phyloP scores from a whole-genome alignment of 1,140 invertebrate genomes.

The Atta cephalotes region DNA sequence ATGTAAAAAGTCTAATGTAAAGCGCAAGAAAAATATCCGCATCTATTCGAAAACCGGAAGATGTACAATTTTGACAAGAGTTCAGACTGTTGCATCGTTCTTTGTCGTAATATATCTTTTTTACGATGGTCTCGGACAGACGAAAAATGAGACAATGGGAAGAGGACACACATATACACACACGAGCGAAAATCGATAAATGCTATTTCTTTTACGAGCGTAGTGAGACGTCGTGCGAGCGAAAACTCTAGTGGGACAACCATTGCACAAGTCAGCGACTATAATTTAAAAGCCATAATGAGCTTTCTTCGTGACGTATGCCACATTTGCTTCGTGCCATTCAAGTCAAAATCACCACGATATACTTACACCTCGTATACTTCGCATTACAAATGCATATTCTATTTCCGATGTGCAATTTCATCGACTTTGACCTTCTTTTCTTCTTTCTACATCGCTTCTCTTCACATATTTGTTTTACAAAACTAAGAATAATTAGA shows the following conservation, averaged over 20 bases:
- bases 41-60: constrained; percentile 8
- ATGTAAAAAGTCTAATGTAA: not conserved
- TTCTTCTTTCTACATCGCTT: not conserved
- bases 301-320: constrained; percentile 25
- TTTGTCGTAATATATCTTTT: constrained; percentile 25
- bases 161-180: not conserved
- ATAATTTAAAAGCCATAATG: constrained; percentile 56
- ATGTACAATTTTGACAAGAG: constrained; percentile 25
- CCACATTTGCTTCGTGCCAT: not conserved
- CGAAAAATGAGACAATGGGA: constrained; percentile 31
- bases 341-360: constrained; percentile 5
- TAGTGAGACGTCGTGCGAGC: constrained; percentile 41
- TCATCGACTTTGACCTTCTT: not conserved
- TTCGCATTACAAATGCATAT: constrained; percentile 4
- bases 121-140: constrained; percentile 11
- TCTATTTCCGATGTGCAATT: constrained; percentile 13
- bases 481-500: constrained; percentile 9
- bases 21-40: constrained; percentile 1
- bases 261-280: constrained; percentile 25
- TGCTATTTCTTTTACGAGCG: constrained; percentile 60
- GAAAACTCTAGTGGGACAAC: constrained; percentile 30
- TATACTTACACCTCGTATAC: constrained; percentile 4
- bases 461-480: too few relatives aligned
- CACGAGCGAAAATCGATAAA: not conserved
- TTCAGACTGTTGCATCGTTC: not conserved